Evolutionary conservation across 2,888 invertebrate genomes (phyloP), one percentile per base, ranked within the genome.

Genomic region (Imbricaverruca yamaguchii): DNA sequence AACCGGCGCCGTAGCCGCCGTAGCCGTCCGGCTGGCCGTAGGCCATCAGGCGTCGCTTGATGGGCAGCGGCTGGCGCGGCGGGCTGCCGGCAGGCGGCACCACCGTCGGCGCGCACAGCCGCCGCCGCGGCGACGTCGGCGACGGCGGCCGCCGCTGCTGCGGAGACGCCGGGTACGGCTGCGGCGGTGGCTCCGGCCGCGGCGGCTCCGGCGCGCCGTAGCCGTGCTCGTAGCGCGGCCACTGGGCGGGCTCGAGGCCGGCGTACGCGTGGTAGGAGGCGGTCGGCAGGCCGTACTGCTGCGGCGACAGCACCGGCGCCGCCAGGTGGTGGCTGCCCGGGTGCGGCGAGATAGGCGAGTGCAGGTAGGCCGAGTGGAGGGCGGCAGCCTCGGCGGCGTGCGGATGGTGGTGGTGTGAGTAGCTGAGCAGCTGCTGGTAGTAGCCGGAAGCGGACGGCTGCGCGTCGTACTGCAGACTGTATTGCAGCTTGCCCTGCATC

Each of bases 401-500:
- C 13, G 69, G 55, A 23, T 78, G 78, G 12, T 57, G 56, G 12
- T 57, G 56, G 23, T 57, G 56, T 11, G 56, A 82, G 78, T 84
- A 84, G 67, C 84, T 81, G 81, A 83, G 81, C 78, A 84, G 83
- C 39, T 84, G 83, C 12, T 84, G 84, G 83, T 85, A 84, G 83
- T 84, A 84, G 83, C 85, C 80, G 82, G 85, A 82, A 10, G 83
- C 80, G 15, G 82, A 65, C 80, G 82, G 81, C 23, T 83, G 84
- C 8, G 85, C 83, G 77, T 85, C 85, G 82, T 85, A 85, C 10
- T 94, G 92, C 83, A 96, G 88, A 8, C 95, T 95, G 87, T 96
- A 96, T 86, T 96, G 96, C 80, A 96, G 92, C 87, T 96, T 96
- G 81, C 94, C 94, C 88, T 96, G 96, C 59, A 94, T 93, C 56